Evolutionary conservation across 1,140 invertebrate species (phyloP).

Genomic region (Theocolax elegans): DNA sequence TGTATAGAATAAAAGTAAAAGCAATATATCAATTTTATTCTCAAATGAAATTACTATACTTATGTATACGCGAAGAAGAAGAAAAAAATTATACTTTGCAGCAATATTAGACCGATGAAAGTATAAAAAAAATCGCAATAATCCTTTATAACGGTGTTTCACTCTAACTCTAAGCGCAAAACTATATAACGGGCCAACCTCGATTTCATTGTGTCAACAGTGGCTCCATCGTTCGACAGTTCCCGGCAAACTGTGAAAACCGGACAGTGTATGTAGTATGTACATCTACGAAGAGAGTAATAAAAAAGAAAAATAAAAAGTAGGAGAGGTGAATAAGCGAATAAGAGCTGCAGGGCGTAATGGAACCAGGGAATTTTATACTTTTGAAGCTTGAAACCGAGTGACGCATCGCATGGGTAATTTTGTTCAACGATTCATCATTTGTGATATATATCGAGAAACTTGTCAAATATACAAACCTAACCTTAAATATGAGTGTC

Average conservation of each 20-base stretch:
- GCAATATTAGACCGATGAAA: too few relatives aligned
- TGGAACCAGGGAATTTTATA: conserved; percentile 24
- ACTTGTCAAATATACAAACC: neutral
- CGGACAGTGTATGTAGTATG: neutral
- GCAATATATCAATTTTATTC: too few relatives aligned
- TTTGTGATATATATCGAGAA: neutral
- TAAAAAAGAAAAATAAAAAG: conserved; percentile 14
- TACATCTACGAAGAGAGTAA: conserved; percentile 1
- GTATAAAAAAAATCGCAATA: too few relatives aligned
- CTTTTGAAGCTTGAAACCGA: neutral
- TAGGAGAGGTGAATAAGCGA: conserved; percentile 4
- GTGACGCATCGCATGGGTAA: conserved; percentile 5
- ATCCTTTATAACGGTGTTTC: too few relatives aligned
- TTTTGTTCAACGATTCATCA: neutral
- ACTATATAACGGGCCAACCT: too few relatives aligned
- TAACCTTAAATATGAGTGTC: conserved; percentile 15
- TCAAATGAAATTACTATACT: too few relatives aligned
- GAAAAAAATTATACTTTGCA: too few relatives aligned
- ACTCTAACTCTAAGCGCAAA: too few relatives aligned
- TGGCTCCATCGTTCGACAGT: conserved; percentile 7
- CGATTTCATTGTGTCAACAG: neutral
- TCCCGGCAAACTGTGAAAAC: neutral
- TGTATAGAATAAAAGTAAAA: too few relatives aligned
- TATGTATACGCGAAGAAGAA: too few relatives aligned
- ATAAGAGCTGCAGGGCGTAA: conserved; percentile 15